Percentiles rank a stretch among this genome's conserved stretches.
Conservation (phyloP, 2,797 vertebrate species). For the Oreochromis grahami region DNA sequence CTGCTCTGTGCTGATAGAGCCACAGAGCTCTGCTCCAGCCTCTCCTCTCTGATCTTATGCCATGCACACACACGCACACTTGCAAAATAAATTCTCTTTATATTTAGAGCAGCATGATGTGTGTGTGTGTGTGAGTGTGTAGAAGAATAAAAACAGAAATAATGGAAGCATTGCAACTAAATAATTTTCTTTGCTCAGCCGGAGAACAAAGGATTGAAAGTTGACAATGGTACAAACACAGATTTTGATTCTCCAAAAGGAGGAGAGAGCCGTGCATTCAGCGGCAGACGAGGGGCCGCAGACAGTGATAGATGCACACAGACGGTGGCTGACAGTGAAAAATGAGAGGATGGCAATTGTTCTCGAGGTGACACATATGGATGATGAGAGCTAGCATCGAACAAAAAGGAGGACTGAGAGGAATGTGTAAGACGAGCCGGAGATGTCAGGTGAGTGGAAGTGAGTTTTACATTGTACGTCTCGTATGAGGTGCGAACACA, state of each 20-base stretch:
- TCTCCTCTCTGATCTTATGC: constrained; percentile 31
- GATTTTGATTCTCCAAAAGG: constrained; percentile 2
- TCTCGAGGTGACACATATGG: constrained; percentile 46
- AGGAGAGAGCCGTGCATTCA: neutral
- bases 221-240: neutral
- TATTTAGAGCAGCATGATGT: neutral
- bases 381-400: constrained; percentile 29
- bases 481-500: neutral
- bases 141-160: neutral
- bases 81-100: constrained; percentile 10
- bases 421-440: neutral
- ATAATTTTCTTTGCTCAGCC: constrained; percentile 13
- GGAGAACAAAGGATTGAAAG: neutral
- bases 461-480: neutral
- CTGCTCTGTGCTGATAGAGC: constrained; percentile 59
- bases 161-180: neutral
- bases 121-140: neutral
- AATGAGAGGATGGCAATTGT: constrained; percentile 49
- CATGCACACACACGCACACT: constrained; percentile 1
- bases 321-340: constrained; percentile 51
- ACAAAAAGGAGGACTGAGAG: neutral
- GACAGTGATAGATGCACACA: constrained; percentile 58
- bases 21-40: constrained; percentile 26
- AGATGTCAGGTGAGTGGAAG: neutral
- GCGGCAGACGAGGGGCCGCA: neutral